A percentile compares a stretch with the other conserved stretches of the same genome.
phyloP scores from a whole-genome alignment of 2,797 vertebrate species.

The Periophthalmus magnuspinnatus region DNA sequence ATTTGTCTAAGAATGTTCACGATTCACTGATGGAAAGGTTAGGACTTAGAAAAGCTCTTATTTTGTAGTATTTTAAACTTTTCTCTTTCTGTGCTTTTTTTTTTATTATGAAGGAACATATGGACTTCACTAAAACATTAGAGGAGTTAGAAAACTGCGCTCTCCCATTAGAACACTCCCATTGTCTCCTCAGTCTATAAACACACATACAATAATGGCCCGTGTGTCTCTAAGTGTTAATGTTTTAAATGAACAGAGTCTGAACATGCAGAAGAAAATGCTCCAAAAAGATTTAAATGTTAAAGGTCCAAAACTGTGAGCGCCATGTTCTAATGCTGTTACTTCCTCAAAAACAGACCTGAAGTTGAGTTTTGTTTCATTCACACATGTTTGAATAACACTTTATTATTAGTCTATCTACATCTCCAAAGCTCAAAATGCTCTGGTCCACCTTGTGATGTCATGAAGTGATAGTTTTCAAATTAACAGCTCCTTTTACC shows the following conservation, averaged over 20 bases:
- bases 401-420: too few relatives aligned
- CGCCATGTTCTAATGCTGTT: too few relatives aligned
- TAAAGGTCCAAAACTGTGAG: too few relatives aligned
- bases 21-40: not conserved
- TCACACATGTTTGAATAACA: too few relatives aligned
- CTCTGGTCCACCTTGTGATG: too few relatives aligned
- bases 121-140: not conserved
- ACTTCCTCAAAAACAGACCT: too few relatives aligned
- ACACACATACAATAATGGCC: not conserved
- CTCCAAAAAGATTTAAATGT: not conserved
- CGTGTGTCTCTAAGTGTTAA: too few relatives aligned
- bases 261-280: not conserved
- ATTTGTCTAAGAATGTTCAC: too few relatives aligned
- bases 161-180: not conserved
- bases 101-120: not conserved
- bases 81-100: not conserved
- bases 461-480: too few relatives aligned
- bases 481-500: too few relatives aligned
- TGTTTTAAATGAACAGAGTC: not conserved
- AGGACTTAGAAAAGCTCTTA: not conserved
- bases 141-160: not conserved
- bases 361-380: too few relatives aligned
- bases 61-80: not conserved
- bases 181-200: not conserved
- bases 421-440: too few relatives aligned